Conservation (phyloP, 2,113 vertebrate species). For the Brachionichthys hirsutus region DNA sequence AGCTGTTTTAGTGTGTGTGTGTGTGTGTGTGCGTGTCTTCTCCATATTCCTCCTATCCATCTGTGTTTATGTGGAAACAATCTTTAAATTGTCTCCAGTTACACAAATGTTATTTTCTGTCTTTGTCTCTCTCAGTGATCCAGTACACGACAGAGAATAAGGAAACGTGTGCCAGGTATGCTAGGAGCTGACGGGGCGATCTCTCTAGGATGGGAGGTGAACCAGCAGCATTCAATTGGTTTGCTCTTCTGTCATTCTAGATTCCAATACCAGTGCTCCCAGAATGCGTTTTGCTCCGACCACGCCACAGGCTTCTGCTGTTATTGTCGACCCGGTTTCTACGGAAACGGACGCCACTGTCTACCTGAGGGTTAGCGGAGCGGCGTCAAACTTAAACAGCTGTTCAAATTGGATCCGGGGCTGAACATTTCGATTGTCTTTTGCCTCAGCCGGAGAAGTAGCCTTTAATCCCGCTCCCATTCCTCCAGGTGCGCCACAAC, state of each 20-base stretch:
- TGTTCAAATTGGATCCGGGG: no score
- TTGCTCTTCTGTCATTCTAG: slow-evolving; percentile 27
- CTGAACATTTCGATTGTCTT: background rate
- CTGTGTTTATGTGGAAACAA: slow-evolving; percentile 8
- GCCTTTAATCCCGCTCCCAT: background rate
- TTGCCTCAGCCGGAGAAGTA: background rate
- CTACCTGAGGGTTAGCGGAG: slow-evolving; percentile 82
- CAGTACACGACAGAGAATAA: slow-evolving; percentile 79
- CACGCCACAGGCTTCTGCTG: slow-evolving; percentile 89
- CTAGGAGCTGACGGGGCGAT: no score
- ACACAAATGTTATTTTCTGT: background rate
- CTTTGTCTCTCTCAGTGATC: slow-evolving; percentile 75
- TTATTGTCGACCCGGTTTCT: slow-evolving; percentile 86
- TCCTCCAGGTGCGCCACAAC: slow-evolving; percentile 85
- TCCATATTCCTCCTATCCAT: background rate
- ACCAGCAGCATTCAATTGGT: no score
- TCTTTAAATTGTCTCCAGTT: slow-evolving; percentile 2
- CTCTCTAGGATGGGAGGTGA: no score
- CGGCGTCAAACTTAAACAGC: background rate
- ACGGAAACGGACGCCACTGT: slow-evolving; percentile 89
- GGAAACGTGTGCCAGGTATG: slow-evolving; percentile 81
- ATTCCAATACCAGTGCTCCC: slow-evolving; percentile 84
- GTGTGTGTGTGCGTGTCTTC: slow-evolving; percentile 5
- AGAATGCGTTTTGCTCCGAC: slow-evolving; percentile 85
- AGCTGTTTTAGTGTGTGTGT: slow-evolving; percentile 15